A percentile compares a stretch with the other conserved stretches of the same genome.
Conservation (phyloP, 2,797 vertebrate species). For the Tolypeutes matacus region DNA sequence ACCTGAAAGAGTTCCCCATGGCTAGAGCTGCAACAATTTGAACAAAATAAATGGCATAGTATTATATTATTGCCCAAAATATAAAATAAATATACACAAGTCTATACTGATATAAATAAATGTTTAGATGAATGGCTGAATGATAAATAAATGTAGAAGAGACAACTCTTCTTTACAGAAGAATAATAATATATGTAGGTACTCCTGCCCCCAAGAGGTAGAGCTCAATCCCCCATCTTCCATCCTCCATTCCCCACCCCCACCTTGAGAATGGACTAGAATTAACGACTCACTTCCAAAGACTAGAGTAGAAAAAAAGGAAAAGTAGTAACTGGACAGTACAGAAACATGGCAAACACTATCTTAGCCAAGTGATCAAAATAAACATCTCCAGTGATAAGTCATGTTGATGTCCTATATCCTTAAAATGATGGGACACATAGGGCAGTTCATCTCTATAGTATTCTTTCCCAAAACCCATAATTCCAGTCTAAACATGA, state of each 20-base stretch:
- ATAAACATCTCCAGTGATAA: no score
- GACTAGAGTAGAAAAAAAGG: no score
- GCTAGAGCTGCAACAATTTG: background rate
- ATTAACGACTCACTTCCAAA: no score
- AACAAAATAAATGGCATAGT: background rate
- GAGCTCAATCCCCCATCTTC: background rate
- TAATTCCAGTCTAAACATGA: no score
- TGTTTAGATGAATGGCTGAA: background rate
- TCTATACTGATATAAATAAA: background rate
- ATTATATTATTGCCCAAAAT: background rate
- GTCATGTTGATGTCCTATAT: no score
- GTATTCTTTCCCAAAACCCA: no score
- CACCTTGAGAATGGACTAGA: no score
- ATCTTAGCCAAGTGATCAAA: no score
- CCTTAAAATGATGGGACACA: no score
- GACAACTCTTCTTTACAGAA: background rate
- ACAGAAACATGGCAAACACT: no score
- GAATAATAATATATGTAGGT: background rate
- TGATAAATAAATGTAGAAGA: background rate
- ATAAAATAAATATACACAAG: background rate
- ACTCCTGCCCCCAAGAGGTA: background rate
- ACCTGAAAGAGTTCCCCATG: background rate
- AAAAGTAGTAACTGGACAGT: no score
- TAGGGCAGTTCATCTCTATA: no score
- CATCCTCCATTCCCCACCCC: background rate